phyloP scores from a whole-genome alignment of 2,113 vertebrate species.

The Anhinga rufa region DNA sequence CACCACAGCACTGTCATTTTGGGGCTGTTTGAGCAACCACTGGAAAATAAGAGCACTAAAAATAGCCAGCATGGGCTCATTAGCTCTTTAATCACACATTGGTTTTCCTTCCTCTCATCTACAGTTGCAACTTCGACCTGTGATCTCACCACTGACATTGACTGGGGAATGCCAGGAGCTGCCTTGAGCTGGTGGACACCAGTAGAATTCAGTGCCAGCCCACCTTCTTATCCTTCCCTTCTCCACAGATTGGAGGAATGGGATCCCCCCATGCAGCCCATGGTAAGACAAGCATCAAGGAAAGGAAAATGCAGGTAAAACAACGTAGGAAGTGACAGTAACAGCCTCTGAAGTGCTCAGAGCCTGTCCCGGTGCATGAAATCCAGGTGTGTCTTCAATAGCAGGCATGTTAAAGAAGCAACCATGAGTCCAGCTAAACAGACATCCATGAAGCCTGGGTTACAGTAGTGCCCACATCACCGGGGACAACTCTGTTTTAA shows the following conservation, averaged over 20 bases:
- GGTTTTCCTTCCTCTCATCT: neutral
- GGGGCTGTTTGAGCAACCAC: constrained; percentile 16
- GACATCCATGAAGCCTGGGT: neutral
- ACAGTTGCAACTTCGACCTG: neutral
- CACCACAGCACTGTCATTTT: constrained; percentile 17
- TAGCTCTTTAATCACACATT: constrained; percentile 40
- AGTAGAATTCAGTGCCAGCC: neutral
- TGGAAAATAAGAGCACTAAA: constrained; percentile 50
- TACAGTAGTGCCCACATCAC: neutral
- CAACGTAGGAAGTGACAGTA: neutral
- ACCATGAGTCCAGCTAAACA: neutral
- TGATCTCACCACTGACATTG: neutral
- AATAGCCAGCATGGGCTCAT: constrained; percentile 23
- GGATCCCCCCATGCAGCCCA: neutral
- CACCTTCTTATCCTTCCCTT: neutral
- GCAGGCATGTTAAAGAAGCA: neutral
- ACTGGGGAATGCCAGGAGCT: neutral
- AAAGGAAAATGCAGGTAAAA: neutral
- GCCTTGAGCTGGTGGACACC: neutral
- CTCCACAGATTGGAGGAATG: neutral
- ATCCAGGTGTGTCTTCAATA: neutral
- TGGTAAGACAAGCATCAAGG: neutral
- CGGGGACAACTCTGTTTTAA: neutral
- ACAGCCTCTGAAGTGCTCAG: neutral
- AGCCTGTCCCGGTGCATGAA: neutral